Base-by-base conservation (phyloP, 2,113 vertebrate species). In the Ceyx melanurus region DNA sequence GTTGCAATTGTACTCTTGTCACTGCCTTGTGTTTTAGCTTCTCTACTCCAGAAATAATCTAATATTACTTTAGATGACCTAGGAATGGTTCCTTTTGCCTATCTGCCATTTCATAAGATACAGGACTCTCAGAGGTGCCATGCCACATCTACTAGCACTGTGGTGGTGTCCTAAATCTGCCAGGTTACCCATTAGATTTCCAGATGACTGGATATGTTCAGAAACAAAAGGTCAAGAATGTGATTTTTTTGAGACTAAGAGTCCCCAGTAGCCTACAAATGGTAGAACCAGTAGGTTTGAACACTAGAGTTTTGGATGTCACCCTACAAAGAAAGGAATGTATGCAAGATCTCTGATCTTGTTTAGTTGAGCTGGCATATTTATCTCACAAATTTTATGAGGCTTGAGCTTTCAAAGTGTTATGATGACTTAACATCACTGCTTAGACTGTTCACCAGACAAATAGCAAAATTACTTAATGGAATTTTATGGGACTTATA, bases 381-480 rank as follows among this genome's bases (percentile, higher is more conserved):
- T 97, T 98, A 98, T 97, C 95, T 77, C 81, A 65, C 54, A 85
- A 80, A 94, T 93, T 97, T 96, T 97, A 97, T 96, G 97, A 97
- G 87, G 92, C 97, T 89, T 96, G 94, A 97, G 96, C 93, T 97
- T 93, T 97, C 96, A 94, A 92, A 94, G 87, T 93, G 87, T 96
- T 97, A 97, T 94, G 96, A 97, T 97, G 97, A 98, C 94, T 97
- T 98, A 97, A 97, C 87, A 95, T 91, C 84, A 96, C 78, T 95
- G 93, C 94, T 97, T 96, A 97, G 96, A 97, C 96, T 97, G 95
- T 88, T 97, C 96, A 92, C 95, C 90, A 97, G 95, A 88, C 97
- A 97, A 97, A 97, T 93, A 97, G 95, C 95, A 97, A 97, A 96
- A 97, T 97, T 94, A 88, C 94, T 92, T 96, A 97, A 97, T 97